phyloP scores from a whole-genome alignment of 1,140 invertebrate genomes.

The Cotesia glomerata region DNA sequence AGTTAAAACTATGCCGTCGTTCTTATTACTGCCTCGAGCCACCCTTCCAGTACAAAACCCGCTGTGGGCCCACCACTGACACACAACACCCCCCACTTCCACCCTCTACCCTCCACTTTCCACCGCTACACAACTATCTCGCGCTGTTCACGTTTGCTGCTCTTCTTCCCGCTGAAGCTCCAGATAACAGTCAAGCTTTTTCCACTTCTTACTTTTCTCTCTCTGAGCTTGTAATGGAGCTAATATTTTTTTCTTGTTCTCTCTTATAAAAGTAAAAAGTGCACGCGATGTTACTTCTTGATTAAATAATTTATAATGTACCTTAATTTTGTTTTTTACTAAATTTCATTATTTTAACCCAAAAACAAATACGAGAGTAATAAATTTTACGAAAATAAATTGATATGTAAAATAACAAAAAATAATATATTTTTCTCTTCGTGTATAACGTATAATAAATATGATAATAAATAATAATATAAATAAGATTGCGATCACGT shows the following conservation, averaged over 20 bases:
- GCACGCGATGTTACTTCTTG: conserved; percentile 24
- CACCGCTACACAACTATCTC: conserved; percentile 3
- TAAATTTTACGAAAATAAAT: no score
- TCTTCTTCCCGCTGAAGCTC: conserved; percentile 16
- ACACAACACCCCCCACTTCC: conserved; percentile 14
- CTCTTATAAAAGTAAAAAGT: background rate
- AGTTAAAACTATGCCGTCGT: conserved; percentile 65
- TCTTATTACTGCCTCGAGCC: conserved; percentile 63
- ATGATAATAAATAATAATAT: background rate
- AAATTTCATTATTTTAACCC: no score
- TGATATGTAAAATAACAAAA: no score
- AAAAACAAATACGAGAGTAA: no score
- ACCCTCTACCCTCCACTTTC: conserved; percentile 20
- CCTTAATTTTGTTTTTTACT: background rate
- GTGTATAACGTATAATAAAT: background rate
- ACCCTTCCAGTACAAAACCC: conserved; percentile 36
- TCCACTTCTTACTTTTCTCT: conserved; percentile 18
- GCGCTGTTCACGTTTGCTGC: conserved; percentile 37
- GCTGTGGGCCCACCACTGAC: conserved; percentile 35
- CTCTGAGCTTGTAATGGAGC: conserved; percentile 29
- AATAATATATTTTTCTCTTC: no score
- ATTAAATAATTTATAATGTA: conserved; percentile 38
- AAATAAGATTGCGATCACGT: background rate
- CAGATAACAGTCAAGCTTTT: no score
- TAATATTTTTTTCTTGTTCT: conserved; percentile 31